Evolutionary conservation across 2,888 invertebrate species (phyloP).

Genomic region (Andrena marginata): DNA sequence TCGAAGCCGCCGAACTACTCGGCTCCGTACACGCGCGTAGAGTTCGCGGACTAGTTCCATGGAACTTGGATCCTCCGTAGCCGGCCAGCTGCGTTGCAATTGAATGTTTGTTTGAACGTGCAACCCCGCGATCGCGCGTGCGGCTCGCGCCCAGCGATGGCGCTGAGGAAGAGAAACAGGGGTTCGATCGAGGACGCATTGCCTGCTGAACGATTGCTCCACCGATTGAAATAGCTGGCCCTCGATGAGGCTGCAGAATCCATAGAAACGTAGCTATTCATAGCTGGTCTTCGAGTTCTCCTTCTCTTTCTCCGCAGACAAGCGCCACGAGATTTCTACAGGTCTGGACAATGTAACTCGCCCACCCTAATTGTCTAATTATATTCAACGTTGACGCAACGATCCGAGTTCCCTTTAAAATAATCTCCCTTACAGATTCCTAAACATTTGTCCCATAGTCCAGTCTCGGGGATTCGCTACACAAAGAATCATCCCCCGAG

Average conservation of each 20-base stretch:
- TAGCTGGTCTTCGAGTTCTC: slow-evolving; percentile 5
- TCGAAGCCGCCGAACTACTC: slow-evolving; percentile 16
- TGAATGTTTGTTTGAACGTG: slow-evolving; percentile 10
- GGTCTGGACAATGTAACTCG: background rate
- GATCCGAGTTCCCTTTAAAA: background rate
- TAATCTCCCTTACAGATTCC: background rate
- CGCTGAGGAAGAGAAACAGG: background rate
- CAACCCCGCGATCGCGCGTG: background rate
- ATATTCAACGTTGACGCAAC: background rate
- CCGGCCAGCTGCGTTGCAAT: background rate
- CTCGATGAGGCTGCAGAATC: slow-evolving; percentile 11
- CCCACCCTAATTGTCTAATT: background rate
- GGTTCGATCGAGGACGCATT: slow-evolving; percentile 8
- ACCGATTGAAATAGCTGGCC: slow-evolving; percentile 9
- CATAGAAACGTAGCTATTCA: slow-evolving; percentile 18
- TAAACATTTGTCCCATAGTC: too few species aligned
- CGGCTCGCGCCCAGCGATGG: background rate
- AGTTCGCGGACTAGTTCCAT: slow-evolving; percentile 13
- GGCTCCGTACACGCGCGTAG: background rate
- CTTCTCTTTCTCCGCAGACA: background rate
- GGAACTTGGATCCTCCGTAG: slow-evolving; percentile 19
- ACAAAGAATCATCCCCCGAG: background rate
- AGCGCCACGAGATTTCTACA: background rate
- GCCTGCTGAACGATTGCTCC: slow-evolving; percentile 9
- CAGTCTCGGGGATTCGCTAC: background rate